phyloP scores from a whole-genome alignment of 2,888 invertebrate genomes.

The Hirtodrosophila alboralis region DNA sequence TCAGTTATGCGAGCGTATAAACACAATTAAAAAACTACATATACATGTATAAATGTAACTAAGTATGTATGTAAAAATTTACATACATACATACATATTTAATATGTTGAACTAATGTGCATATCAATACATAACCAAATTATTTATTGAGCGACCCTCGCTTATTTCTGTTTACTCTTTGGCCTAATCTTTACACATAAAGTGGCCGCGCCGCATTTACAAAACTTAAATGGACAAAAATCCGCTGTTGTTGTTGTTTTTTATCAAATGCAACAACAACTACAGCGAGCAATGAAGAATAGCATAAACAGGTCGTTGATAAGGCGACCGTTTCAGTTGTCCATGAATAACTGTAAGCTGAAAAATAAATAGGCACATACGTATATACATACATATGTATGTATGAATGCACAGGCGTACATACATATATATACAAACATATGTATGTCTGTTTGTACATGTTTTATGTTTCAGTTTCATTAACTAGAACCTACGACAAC shows the following conservation, averaged over 20 bases:
- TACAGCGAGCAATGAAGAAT: conserved; percentile 37
- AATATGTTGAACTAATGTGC: background rate
- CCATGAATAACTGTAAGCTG: conserved; percentile 38
- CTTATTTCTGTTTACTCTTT: conserved; percentile 15
- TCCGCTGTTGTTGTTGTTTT: conserved; percentile 20
- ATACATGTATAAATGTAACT: no score
- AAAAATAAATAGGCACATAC: background rate
- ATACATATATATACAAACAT: conserved; percentile 4
- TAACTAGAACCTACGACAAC: conserved; percentile 55
- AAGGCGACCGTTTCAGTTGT: conserved; percentile 29
- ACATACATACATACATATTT: background rate
- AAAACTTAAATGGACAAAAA: conserved; percentile 37
- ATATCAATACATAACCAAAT: background rate
- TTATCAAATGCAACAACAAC: conserved; percentile 43
- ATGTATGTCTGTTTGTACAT: background rate
- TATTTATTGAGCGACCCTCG: conserved; percentile 14
- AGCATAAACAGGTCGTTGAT: conserved; percentile 53
- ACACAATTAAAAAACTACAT: no score
- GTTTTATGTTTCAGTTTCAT: background rate
- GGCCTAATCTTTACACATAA: conserved; percentile 45
- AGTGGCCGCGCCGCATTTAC: conserved; percentile 34
- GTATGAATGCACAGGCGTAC: background rate
- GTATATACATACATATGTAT: background rate
- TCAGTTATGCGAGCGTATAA: conserved; percentile 21
- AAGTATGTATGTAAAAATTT: no score